A percentile compares a stretch with the other conserved stretches of the same genome.
phyloP scores from a whole-genome alignment of 2,888 invertebrate species.

The Drosophila antonietae region DNA sequence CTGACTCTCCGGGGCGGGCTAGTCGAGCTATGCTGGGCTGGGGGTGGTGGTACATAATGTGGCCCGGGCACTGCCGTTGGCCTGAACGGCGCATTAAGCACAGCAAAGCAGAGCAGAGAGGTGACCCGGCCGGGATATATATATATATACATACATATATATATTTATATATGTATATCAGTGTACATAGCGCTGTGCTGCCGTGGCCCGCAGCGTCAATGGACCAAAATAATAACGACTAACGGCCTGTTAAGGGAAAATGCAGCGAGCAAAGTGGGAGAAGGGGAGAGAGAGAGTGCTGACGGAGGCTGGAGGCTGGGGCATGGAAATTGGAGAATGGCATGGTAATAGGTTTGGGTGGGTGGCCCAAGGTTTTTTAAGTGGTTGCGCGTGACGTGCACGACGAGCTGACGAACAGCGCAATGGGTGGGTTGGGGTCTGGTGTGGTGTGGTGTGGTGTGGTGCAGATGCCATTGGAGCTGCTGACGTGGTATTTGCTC shows the following conservation, averaged over 20 bases:
- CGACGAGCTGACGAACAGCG: constrained; percentile 32
- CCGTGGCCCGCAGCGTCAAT: constrained; percentile 81
- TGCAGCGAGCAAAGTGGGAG: constrained; percentile 50
- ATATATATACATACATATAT: background rate
- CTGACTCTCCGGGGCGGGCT: constrained; percentile 42
- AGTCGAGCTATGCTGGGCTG: constrained; percentile 6
- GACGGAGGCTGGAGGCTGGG: constrained; percentile 43
- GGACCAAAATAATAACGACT: constrained; percentile 83
- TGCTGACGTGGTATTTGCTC: constrained; percentile 76
- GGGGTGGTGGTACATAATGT: constrained; percentile 70
- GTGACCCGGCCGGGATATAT: background rate
- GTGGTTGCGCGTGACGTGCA: constrained; percentile 80
- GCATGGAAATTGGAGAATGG: constrained; percentile 51
- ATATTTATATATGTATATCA: constrained; percentile 14
- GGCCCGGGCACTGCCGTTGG: constrained; percentile 56
- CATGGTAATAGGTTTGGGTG: constrained; percentile 36
- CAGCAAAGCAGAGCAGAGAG: constrained; percentile 11
- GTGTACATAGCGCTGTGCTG: constrained; percentile 61
- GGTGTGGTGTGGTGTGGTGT: background rate
- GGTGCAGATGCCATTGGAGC: constrained; percentile 51
- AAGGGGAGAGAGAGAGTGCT: constrained; percentile 12
- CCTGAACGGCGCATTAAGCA: constrained; percentile 65
- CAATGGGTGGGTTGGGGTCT: background rate
- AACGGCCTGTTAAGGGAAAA: constrained; percentile 77
- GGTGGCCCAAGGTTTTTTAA: constrained; percentile 79